A percentile compares a stretch with the other conserved stretches of the same genome.
These are phyloP conservation scores for Pachyuromys duprasi DNA, from an alignment of 2,797 vertebrate genomes.

Conservation along the genomic window DNA sequence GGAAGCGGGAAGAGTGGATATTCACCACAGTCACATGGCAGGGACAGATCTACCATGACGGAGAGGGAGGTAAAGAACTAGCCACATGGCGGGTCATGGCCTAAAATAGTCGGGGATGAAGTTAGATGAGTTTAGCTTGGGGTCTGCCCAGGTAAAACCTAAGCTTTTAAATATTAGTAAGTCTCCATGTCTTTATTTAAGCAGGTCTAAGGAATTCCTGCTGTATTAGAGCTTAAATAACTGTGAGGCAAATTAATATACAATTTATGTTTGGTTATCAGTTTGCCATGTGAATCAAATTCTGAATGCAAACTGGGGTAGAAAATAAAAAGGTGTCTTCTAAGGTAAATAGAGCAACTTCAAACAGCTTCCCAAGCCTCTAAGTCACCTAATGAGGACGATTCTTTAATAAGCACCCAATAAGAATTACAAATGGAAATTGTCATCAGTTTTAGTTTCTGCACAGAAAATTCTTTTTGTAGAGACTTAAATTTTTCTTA, in stretches of 20 bases:
- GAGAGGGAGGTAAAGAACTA: no score
- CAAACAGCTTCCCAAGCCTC: neutral
- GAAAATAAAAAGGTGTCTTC: neutral
- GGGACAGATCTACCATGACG: no score
- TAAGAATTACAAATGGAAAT: neutral
- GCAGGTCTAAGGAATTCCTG: no score
- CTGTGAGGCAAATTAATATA: neutral
- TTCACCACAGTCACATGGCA: no score
- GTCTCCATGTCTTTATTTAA: no score
- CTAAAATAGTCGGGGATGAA: no score
- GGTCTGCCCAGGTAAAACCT: no score
- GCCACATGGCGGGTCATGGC: no score
- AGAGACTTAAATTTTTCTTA: neutral
- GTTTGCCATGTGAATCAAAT: neutral
- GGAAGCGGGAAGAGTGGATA: no score
- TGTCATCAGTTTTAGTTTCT: neutral
- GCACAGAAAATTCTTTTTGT: no score
- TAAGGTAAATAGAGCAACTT: neutral
- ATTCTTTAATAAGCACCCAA: neutral
- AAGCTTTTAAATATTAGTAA: no score
- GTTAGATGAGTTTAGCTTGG: no score
- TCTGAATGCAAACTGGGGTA: neutral
- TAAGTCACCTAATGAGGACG: neutral
- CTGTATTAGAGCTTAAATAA: neutral
- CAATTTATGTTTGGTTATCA: conserved; percentile 27